Evolutionary conservation across 2,888 invertebrate species (phyloP), one percentile per base, ranked within the genome.

Genomic region (Danaus chrysippus): DNA sequence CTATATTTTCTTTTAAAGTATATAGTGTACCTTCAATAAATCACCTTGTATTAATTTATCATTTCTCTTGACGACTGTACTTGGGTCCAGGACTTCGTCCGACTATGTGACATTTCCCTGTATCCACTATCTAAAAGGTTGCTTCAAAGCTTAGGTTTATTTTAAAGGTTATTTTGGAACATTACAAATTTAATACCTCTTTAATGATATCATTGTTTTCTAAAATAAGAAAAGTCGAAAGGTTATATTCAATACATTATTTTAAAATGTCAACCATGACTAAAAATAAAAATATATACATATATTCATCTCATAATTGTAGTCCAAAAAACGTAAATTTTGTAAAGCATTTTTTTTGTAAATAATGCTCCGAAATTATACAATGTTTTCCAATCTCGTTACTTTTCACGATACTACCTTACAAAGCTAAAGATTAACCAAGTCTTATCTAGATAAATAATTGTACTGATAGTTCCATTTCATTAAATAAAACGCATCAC

Each of bases 31-130:
- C 23, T 34, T 34, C 23, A 34, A 34, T 34, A 8, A 8, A 34
- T 34, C 23, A 46, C 13, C 13, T 1, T 49, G 11, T 17, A 10
- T 49, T 53, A 41, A 17, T 23, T 17, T 13, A 11, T 41, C 2
- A 41, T 59, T 74, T 78, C 72, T 78, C 70, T 53, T 62, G 65
- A 56, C 70, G 73, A 72, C 73, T 76, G 81, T 87, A 86, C 84
- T 68, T 19, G 57, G 62, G 63, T 87, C 87, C 88, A 88, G 84
- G 78, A 73, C 82, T 84, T 73, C 83, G 87, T 86, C 88, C 86
- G 86, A 86, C 87, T 86, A 88, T 86, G 87, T 90, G 90, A 88
- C 90, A 91, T 90, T 91, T 90, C 79, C 85, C 81, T 73, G 82
- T 82, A 83, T 82, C 84, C 84, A 83, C 84, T 83, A 86, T 86